phyloP scores from a whole-genome alignment of 2,888 invertebrate genomes.

The Dicycla oo region DNA sequence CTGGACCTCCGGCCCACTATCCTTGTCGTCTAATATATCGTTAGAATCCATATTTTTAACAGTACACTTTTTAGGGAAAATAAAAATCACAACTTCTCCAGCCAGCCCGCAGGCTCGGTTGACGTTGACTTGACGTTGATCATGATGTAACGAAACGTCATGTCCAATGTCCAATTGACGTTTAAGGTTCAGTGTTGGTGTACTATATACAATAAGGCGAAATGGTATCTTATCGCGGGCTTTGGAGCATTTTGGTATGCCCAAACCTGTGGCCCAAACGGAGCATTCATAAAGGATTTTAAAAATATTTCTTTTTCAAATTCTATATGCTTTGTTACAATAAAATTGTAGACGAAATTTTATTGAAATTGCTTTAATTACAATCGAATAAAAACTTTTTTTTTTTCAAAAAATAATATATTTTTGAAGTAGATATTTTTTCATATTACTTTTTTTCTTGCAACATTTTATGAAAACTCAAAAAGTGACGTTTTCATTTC shows the following conservation, averaged over 20 bases:
- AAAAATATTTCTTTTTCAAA: too few relatives aligned
- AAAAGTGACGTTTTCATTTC: conserved; percentile 39
- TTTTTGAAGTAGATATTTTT: too few relatives aligned
- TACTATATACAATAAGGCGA: neutral
- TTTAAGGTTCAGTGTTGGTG: conserved; percentile 2
- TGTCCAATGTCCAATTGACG: conserved; percentile 42
- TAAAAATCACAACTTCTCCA: conserved; percentile 43
- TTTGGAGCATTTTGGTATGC: too few relatives aligned
- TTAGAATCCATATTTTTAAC: conserved; percentile 79
- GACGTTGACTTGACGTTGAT: conserved; percentile 37
- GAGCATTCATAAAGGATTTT: too few relatives aligned
- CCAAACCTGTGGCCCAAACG: too few relatives aligned
- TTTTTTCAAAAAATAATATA: too few relatives aligned
- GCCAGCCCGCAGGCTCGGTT: conserved; percentile 48
- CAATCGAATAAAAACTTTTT: too few relatives aligned
- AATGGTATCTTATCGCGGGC: too few relatives aligned
- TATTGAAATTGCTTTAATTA: too few relatives aligned
- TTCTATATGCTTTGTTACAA: too few relatives aligned
- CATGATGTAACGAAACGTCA: conserved; percentile 45
- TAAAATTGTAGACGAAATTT: too few relatives aligned
- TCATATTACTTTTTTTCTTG: neutral
- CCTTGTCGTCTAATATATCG: conserved; percentile 84
- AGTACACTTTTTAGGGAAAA: conserved; percentile 34
- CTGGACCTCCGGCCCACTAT: conserved; percentile 85
- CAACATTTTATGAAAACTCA: conserved; percentile 22